Conservation (phyloP, 2,888 invertebrate genomes). For the Drosophila stalkeri region DNA sequence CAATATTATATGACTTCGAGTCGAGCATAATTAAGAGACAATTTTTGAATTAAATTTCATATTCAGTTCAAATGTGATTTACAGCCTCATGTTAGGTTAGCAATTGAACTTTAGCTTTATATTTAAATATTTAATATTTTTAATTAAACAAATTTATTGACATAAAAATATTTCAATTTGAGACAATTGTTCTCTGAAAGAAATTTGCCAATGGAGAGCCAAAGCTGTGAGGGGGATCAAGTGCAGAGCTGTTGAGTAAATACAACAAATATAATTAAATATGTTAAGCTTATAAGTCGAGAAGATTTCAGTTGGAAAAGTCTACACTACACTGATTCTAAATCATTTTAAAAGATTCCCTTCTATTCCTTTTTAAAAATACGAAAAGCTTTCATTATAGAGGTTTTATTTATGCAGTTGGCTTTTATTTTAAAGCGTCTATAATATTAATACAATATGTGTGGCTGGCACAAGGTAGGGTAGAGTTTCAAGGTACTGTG, state of each 20-base stretch:
- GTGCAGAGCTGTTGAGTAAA: too few species aligned
- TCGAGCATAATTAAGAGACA: neutral
- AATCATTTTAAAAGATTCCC: neutral
- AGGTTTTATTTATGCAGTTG: slow-evolving; percentile 34
- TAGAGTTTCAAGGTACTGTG: slow-evolving; percentile 34
- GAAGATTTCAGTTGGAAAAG: too few species aligned
- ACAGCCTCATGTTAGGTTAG: neutral
- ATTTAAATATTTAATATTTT: too few species aligned
- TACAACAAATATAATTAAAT: too few species aligned
- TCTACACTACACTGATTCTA: neutral
- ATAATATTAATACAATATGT: slow-evolving; percentile 32
- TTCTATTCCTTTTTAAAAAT: neutral
- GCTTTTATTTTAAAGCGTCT: slow-evolving; percentile 52
- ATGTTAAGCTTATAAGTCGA: too few species aligned
- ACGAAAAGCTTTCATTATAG: neutral
- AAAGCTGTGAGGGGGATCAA: too few species aligned
- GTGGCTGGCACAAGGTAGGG: slow-evolving; percentile 7
- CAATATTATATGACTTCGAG: neutral
- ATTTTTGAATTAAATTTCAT: neutral
- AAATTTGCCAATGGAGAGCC: too few species aligned
- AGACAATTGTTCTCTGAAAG: too few species aligned
- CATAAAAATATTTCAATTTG: too few species aligned
- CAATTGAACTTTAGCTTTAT: neutral
- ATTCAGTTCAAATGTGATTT: neutral
- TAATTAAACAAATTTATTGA: too few species aligned